Evolutionary conservation across 2,113 vertebrate genomes (phyloP).

Genomic region (Ctenomys sociabilis): DNA sequence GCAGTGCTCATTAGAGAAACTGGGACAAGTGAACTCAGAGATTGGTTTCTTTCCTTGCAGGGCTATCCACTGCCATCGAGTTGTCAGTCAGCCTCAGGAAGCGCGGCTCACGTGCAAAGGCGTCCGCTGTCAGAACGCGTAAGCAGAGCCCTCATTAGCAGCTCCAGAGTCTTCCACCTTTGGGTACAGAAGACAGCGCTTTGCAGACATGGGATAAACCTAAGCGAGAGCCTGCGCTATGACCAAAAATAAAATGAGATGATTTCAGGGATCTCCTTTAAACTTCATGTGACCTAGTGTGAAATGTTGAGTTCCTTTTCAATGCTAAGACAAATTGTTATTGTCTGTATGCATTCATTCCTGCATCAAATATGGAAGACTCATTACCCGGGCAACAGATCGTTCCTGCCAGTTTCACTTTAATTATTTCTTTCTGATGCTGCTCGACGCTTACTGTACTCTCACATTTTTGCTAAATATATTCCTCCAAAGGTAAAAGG

Average conservation of each 20-base stretch:
- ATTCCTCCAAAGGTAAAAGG: background rate
- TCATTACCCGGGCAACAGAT: background rate
- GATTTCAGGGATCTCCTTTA: constrained; percentile 34
- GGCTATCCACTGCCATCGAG: background rate
- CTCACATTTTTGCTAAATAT: background rate
- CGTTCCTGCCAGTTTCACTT: background rate
- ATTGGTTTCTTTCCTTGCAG: background rate
- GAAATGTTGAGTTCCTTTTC: background rate
- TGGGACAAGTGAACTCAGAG: background rate
- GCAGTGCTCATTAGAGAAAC: constrained; percentile 38
- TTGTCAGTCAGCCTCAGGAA: constrained; percentile 25
- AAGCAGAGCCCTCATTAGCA: constrained; percentile 45
- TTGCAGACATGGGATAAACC: background rate
- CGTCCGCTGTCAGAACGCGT: background rate
- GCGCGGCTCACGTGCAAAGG: background rate
- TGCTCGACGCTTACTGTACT: background rate
- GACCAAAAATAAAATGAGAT: constrained; percentile 55
- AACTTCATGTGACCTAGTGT: background rate
- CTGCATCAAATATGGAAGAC: background rate
- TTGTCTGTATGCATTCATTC: background rate
- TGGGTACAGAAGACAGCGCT: background rate
- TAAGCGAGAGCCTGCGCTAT: background rate
- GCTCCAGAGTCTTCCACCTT: background rate
- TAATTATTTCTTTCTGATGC: background rate
- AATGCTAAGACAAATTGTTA: background rate